Percentiles rank a stretch among this genome's conserved stretches.
These are phyloP conservation scores for Diplazon laetatorius DNA, from an alignment of 2,888 invertebrate genomes.

Conservation along the genomic window DNA sequence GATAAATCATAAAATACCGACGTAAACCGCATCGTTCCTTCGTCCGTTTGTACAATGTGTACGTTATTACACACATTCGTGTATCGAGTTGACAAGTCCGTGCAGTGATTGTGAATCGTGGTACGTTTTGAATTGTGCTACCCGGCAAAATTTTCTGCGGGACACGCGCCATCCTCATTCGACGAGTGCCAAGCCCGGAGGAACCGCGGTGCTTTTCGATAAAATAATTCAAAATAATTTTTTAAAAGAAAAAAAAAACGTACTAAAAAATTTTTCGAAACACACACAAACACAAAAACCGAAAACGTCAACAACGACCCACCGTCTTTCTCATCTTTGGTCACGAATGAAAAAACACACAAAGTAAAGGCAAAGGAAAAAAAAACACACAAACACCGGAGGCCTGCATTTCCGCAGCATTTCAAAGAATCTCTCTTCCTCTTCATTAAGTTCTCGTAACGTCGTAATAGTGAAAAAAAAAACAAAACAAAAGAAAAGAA, in stretches of 20 bases:
- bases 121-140: conserved; percentile 61
- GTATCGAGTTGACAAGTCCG: conserved; percentile 43
- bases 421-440: conserved; percentile 79
- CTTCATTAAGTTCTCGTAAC: conserved; percentile 80
- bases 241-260: conserved; percentile 35
- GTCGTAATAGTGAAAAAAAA: conserved; percentile 76
- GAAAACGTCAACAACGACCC: conserved; percentile 47
- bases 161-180: conserved; percentile 64
- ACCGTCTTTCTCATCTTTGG: conserved; percentile 53
- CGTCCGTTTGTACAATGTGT: conserved; percentile 63
- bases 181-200: conserved; percentile 64
- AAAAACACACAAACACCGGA: conserved; percentile 61
- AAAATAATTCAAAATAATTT: conserved; percentile 50
- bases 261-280: conserved; percentile 56
- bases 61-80: conserved; percentile 41
- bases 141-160: conserved; percentile 67
- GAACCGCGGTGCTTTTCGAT: conserved; percentile 71
- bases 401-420: conserved; percentile 76
- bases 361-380: conserved; percentile 50
- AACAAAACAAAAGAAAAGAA: conserved; percentile 35
- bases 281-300: conserved; percentile 29
- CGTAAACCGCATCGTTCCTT: conserved; percentile 76
- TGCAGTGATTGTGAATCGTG: conserved; percentile 51
- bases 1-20: conserved; percentile 70
- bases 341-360: conserved; percentile 27